phyloP scores from a whole-genome alignment of 2,113 vertebrate species.

The Coreoperca whiteheadi region DNA sequence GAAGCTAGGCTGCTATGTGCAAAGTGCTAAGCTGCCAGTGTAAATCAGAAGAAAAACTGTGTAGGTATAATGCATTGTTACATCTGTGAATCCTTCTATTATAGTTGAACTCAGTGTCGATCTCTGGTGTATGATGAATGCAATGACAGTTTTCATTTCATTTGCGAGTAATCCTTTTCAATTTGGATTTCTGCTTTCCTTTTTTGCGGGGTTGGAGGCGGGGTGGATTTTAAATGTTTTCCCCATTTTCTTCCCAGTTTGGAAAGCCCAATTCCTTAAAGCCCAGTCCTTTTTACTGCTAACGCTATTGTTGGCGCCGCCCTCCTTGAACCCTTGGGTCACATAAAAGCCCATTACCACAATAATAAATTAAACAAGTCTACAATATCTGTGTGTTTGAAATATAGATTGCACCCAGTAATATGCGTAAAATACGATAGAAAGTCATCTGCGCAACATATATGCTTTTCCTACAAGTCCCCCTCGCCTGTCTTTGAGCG shows the following conservation, averaged over 20 bases:
- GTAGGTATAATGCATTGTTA: neutral
- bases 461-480: too few species aligned
- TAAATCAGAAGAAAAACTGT: neutral
- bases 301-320: neutral
- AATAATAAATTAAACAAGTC: too few species aligned
- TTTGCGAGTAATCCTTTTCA: neutral
- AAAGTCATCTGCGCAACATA: too few species aligned
- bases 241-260: neutral
- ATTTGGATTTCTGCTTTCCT: neutral
- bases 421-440: too few species aligned
- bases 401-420: too few species aligned
- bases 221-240: neutral
- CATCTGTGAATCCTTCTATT: neutral
- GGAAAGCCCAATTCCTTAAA: neutral
- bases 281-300: neutral
- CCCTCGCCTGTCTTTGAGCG: too few species aligned
- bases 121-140: neutral
- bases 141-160: neutral
- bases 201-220: neutral
- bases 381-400: too few species aligned
- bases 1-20: slow-evolving; percentile 28
- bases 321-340: too few species aligned
- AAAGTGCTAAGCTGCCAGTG: slow-evolving; percentile 10
- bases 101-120: neutral
- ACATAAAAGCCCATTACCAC: too few species aligned